These are phyloP conservation scores for Nansenia antarctica DNA, from an alignment of 2,113 vertebrate species.

Conservation along the genomic window DNA sequence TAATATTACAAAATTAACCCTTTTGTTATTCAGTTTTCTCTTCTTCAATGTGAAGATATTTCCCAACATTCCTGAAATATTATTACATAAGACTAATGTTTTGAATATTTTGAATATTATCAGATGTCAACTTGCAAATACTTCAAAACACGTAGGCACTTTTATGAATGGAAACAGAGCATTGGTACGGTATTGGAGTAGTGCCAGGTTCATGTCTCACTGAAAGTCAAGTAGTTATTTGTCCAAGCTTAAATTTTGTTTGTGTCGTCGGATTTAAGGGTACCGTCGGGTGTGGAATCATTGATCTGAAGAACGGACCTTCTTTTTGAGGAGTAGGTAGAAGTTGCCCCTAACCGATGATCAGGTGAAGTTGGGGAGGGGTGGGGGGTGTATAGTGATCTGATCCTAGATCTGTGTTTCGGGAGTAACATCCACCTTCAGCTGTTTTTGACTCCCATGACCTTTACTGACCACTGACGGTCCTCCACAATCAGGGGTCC, in stretches of 20 bases:
- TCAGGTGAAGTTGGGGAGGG: neutral
- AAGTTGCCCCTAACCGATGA: neutral
- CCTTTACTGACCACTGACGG: slow-evolving; percentile 22
- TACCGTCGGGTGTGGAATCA: neutral
- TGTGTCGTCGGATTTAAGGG: neutral
- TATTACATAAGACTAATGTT: slow-evolving; percentile 18
- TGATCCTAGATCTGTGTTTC: neutral
- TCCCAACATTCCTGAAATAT: slow-evolving; percentile 32
- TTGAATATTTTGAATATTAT: neutral
- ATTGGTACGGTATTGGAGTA: neutral
- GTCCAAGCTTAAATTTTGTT: neutral
- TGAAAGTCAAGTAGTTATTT: neutral
- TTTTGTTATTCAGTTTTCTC: slow-evolving; percentile 17
- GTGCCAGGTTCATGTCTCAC: neutral
- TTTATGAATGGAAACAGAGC: neutral
- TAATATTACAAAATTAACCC: slow-evolving; percentile 9
- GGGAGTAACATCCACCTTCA: neutral
- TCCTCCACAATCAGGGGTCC: slow-evolving; percentile 12
- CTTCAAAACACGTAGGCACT: neutral
- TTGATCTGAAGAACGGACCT: neutral
- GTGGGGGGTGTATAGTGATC: neutral
- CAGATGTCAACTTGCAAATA: slow-evolving; percentile 1
- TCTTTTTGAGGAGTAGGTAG: neutral
- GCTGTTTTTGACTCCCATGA: slow-evolving; percentile 33
- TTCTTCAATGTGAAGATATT: slow-evolving; percentile 5